A percentile compares a stretch with the other conserved stretches of the same genome.
Evolutionary conservation across 2,113 vertebrate species (phyloP).

Genomic region (Mesembrinibis cayennensis): DNA sequence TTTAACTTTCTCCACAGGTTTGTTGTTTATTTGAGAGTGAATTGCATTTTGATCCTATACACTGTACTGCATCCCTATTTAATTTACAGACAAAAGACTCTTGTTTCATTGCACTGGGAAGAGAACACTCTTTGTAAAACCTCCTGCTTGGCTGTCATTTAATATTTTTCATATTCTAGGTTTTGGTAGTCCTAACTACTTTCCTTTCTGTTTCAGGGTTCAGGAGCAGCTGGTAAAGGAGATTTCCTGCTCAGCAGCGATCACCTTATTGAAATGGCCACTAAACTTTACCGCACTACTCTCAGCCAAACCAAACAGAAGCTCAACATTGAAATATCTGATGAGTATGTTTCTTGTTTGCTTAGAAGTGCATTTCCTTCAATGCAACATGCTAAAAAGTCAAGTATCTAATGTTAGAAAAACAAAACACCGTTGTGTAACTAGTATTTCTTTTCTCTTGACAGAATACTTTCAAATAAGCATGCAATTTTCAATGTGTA

Average conservation of each 20-base stretch:
- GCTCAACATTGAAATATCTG: slow-evolving; percentile 91
- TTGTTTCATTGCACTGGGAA: neutral
- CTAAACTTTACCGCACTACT: slow-evolving; percentile 90
- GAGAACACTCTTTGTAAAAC: neutral
- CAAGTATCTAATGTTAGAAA: neutral
- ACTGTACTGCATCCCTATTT: neutral
- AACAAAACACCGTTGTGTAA: neutral
- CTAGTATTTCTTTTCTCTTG: neutral
- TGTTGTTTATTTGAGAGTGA: neutral
- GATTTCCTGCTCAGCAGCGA: slow-evolving; percentile 97
- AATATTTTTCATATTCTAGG: neutral
- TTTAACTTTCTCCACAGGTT: neutral
- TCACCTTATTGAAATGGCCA: slow-evolving; percentile 96
- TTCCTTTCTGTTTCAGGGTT: slow-evolving; percentile 77
- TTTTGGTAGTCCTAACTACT: neutral
- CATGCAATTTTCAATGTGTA: neutral
- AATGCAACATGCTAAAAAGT: neutral
- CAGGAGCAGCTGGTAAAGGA: slow-evolving; percentile 91
- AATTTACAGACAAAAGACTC: neutral
- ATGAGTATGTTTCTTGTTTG: slow-evolving; percentile 84
- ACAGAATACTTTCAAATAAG: neutral
- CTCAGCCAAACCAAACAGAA: slow-evolving; percentile 84
- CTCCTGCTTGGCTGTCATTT: neutral
- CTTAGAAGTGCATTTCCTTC: neutral
- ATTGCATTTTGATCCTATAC: neutral